Percentiles rank a stretch among this genome's conserved stretches.
Evolutionary conservation across 2,797 vertebrate genomes (phyloP).

Genomic region (Danio tinwini): DNA sequence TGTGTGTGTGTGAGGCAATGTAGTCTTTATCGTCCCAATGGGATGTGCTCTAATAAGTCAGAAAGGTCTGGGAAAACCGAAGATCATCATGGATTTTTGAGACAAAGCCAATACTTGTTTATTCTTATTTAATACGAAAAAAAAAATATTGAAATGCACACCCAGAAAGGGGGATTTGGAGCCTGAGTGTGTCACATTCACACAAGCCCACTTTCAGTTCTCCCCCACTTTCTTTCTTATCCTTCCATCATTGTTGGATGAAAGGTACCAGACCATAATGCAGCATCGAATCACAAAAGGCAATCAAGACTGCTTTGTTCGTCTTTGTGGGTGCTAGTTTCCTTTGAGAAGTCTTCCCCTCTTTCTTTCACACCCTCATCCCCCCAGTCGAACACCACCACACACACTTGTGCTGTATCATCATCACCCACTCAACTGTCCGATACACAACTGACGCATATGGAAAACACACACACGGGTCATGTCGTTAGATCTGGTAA

Average conservation of each 20-base stretch:
- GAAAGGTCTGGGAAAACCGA: slow-evolving; percentile 51
- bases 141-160: neutral
- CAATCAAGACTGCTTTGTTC: slow-evolving; percentile 33
- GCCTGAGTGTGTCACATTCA: neutral
- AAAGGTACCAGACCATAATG: slow-evolving; percentile 35
- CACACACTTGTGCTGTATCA: neutral
- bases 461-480: neutral
- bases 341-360: slow-evolving; percentile 37
- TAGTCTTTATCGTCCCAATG: slow-evolving; percentile 31
- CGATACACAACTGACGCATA: neutral
- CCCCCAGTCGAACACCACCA: neutral
- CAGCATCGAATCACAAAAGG: slow-evolving; percentile 5
- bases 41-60: slow-evolving; percentile 42
- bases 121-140: neutral
- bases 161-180: neutral
- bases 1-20: slow-evolving; percentile 15
- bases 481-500: slow-evolving; percentile 5
- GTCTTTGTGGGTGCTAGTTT: slow-evolving; percentile 31
- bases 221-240: slow-evolving; percentile 17
- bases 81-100: slow-evolving; percentile 32
- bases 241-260: slow-evolving; percentile 8
- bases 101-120: slow-evolving; percentile 14
- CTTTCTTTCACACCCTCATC: slow-evolving; percentile 30
- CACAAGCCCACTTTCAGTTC: slow-evolving; percentile 1
- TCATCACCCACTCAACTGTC: neutral